Evolutionary conservation across 2,113 vertebrate genomes (phyloP), one percentile per base, ranked within the genome.

Genomic region (Hypanus sabinus): DNA sequence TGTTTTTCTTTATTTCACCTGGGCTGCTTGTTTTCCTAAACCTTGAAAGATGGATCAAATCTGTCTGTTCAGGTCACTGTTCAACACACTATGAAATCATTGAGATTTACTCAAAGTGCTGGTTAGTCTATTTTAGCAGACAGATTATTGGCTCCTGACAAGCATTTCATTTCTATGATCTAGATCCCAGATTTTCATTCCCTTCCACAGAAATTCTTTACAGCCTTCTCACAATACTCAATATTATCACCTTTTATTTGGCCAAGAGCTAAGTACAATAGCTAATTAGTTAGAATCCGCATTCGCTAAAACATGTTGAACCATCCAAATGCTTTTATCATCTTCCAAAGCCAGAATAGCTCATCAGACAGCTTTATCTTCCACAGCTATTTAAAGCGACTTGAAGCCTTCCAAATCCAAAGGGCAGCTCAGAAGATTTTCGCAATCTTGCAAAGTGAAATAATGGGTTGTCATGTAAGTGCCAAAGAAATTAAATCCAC

Each of bases 41-140:
- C 27, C 70, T 75, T 93, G 91, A 73, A 22, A 73, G 91, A 93
- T 93, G 91, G 91, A 93, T 93, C 91, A 93, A 93, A 93, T 75
- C 36, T 27, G 24, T 93, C 91, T 93, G 36, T 30, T 93, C 27
- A 75, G 91, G 91, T 93, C 68, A 93, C 68, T 73, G 68, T 93
- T 93, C 91, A 93, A 93, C 71, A 93, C 71, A 22, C 91, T 93
- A 93, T 93, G 91, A 93, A 93, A 93, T 93, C 91, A 75, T 93
- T 73, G 68, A 73, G 91, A 93, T 93, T 93, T 73, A 93, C 22
- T 73, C 91, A 73, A 93, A 33, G 68, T 93, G 91, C 91, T 27
- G 24, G 70, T 8, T 93, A 93, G 73, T 38, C 70, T 93, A 24
- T 55, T 73, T 73, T 73, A 93, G 36, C 70, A 93, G 70, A 73